Base-by-base conservation (phyloP, 2,888 invertebrate genomes). In the Linhomoeus sp. region DNA sequence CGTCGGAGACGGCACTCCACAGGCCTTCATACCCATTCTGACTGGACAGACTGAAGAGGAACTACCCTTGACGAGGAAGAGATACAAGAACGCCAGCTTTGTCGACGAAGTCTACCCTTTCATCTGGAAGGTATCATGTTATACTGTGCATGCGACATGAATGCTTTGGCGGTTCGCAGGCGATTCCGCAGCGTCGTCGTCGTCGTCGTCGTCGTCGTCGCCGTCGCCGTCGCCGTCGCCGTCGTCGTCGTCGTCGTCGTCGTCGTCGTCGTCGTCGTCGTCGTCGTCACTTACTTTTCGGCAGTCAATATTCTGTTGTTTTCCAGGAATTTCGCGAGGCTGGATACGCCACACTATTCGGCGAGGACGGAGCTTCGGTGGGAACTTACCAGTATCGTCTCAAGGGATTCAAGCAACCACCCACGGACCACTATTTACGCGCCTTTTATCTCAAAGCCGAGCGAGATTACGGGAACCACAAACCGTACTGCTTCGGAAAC, bases 371-470 rank as follows among this genome's bases (percentile, higher is more conserved):
- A 55, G 80, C 83, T 0, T 70, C 74, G 58, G 75, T 80, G 24
- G 87, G 87, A 0, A 85, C 84, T 0, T 92, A 88, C 63, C 83
- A 83, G 1, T 85, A 84, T 66, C 75, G 90, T 12, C 73, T 88
- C 62, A 80, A 80, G 54, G 90, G 90, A 0, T 90, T 90, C 65
- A 68, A 74, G 35, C 67, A 73, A 2, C 77, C 77, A 55, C 90
- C 90, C 0, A 84, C 87, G 0, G 82, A 88, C 67, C 87, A 88
- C 66, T 88, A 86, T 62, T 76, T 86, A 68, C 70, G 87, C 29
- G 75, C 83, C 0, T 86, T 78, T 65, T 82, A 5, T 14, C 41
- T 26, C 17, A 23, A 23, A 12, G 9, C 15, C 35, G 35, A 15
- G 35, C 35, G 15, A 33, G 42, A 42, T 17, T n/a, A 3, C 20